These are phyloP conservation scores for Acanthurus leucopareius DNA, from an alignment of 2,797 vertebrate species.

Conservation along the genomic window DNA sequence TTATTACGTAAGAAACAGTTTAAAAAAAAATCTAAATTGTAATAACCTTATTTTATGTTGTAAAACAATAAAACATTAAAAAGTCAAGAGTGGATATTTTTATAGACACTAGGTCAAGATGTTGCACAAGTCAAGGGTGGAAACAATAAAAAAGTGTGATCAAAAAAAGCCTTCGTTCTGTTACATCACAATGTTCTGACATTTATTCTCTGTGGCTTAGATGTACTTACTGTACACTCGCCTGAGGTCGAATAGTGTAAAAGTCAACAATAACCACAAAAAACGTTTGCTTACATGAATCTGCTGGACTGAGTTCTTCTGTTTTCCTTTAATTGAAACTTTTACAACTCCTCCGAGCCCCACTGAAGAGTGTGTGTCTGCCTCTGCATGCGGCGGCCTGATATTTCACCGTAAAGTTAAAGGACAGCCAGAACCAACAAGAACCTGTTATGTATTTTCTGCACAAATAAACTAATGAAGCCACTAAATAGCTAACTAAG, in stretches of 20 bases:
- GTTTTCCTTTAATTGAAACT: background rate
- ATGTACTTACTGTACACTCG: background rate
- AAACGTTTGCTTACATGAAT: too few relatives aligned
- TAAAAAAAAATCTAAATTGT: background rate
- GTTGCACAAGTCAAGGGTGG: background rate
- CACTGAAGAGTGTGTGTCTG: background rate
- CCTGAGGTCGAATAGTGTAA: too few relatives aligned
- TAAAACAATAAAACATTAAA: slow-evolving; percentile 38
- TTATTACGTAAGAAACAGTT: background rate
- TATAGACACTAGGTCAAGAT: background rate
- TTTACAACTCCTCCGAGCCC: background rate
- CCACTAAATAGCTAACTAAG: too few relatives aligned
- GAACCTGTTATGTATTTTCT: background rate
- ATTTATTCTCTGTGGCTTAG: background rate
- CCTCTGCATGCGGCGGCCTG: background rate
- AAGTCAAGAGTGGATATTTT: background rate
- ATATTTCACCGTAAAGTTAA: slow-evolving; percentile 46
- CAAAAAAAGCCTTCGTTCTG: background rate
- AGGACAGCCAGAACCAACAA: slow-evolving; percentile 20
- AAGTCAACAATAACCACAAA: too few relatives aligned
- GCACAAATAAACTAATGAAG: background rate
- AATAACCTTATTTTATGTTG: background rate
- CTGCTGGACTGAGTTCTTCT: background rate
- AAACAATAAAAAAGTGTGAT: slow-evolving; percentile 16
- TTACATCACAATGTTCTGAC: background rate